These are phyloP conservation scores for Creontiades dilutus DNA, from an alignment of 2,888 invertebrate species.

Conservation along the genomic window DNA sequence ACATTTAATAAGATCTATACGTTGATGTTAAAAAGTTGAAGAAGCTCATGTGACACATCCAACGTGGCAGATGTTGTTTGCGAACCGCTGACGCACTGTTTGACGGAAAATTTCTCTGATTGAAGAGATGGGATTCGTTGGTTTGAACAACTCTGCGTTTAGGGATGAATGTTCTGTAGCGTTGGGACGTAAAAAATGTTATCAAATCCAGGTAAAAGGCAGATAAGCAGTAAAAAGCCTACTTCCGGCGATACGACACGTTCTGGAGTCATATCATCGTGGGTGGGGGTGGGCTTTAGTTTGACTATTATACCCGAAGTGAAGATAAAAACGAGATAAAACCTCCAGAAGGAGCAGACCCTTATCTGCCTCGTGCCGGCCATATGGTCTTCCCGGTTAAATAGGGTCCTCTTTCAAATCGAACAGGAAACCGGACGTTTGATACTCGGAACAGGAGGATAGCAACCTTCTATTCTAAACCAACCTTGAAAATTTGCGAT, in stretches of 20 bases:
- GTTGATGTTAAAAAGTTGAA: no score
- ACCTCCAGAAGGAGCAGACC: neutral
- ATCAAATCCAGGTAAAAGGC: neutral
- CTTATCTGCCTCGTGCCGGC: conserved; percentile 36
- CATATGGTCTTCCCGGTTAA: conserved; percentile 34
- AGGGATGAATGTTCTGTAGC: neutral
- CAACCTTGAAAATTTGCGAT: no score
- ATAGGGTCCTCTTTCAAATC: conserved; percentile 31
- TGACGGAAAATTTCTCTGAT: no score
- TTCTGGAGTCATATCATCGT: neutral
- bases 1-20: no score
- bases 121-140: no score
- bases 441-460: neutral
- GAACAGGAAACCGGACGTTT: conserved; percentile 16
- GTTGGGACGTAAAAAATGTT: neutral
- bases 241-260: conserved; percentile 29
- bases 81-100: no score
- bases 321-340: conserved; percentile 7
- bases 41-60: no score
- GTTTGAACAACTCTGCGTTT: no score
- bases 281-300: neutral
- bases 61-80: no score
- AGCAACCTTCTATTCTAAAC: no score
- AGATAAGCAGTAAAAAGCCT: neutral
- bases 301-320: conserved; percentile 11